Percentiles rank a stretch among this genome's conserved stretches.
Evolutionary conservation across 2,888 invertebrate species (phyloP).

Genomic region (Caenorhabditis sinica): DNA sequence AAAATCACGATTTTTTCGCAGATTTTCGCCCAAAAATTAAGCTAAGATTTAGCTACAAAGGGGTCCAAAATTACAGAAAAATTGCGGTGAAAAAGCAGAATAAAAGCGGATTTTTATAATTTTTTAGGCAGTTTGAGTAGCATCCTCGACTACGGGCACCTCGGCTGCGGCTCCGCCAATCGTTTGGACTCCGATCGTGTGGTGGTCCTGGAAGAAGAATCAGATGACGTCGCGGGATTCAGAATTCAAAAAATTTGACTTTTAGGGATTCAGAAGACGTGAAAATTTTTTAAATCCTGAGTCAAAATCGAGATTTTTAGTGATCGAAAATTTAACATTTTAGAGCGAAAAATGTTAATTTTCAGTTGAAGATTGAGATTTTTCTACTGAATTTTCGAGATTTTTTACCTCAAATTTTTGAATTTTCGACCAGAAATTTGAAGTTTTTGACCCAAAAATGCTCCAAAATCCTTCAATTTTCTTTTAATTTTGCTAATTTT

Average conservation of each 20-base stretch:
- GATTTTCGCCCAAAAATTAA: too few relatives aligned
- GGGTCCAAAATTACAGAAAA: slow-evolving; percentile 4
- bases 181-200: slow-evolving; percentile 71
- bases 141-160: slow-evolving; percentile 37
- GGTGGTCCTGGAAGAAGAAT: slow-evolving; percentile 44
- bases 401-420: too few relatives aligned
- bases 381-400: too few relatives aligned
- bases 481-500: too few relatives aligned
- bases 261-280: background rate
- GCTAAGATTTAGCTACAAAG: background rate
- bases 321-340: background rate
- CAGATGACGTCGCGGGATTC: background rate
- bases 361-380: too few relatives aligned
- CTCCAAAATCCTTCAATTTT: too few relatives aligned
- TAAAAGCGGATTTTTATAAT: background rate
- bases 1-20: background rate
- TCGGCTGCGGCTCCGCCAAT: slow-evolving; percentile 8
- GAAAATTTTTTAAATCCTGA: too few relatives aligned
- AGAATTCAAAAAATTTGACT: background rate
- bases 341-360: background rate
- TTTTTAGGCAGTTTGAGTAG: slow-evolving; percentile 62
- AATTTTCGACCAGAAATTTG: too few relatives aligned
- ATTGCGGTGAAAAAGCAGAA: background rate
- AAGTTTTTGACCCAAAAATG: too few relatives aligned
- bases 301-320: too few relatives aligned